Percentiles rank a stretch among this genome's conserved stretches.
These are phyloP conservation scores for Cuniculus paca DNA, from an alignment of 2,797 vertebrate genomes.

Conservation along the genomic window DNA sequence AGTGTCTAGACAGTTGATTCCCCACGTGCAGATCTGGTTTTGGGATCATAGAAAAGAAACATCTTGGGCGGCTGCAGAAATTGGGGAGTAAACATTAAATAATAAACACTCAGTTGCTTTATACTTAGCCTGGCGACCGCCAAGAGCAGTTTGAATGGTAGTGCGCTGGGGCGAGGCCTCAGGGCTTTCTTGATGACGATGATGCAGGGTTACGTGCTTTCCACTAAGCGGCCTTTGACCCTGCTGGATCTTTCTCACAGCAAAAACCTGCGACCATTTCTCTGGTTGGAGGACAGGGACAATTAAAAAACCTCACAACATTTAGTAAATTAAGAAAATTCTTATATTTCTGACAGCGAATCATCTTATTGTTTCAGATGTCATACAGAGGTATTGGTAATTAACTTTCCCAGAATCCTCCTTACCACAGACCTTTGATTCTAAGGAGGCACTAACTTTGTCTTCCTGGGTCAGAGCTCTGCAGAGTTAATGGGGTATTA, in stretches of 20 bases:
- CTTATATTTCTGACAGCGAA: background rate
- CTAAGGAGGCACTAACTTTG: background rate
- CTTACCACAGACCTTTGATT: conserved; percentile 26
- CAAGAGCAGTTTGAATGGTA: background rate
- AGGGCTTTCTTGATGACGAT: background rate
- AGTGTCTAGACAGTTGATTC: conserved; percentile 64
- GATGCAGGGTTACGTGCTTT: background rate
- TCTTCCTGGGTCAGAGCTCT: background rate
- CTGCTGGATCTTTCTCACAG: background rate
- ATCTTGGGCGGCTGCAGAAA: conserved; percentile 2
- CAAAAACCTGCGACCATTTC: background rate
- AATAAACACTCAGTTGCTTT: background rate
- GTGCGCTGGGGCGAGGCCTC: background rate
- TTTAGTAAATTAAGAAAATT: conserved; percentile 3
- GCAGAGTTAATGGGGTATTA: background rate
- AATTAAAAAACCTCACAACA: background rate
- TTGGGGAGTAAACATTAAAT: background rate
- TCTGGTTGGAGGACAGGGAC: background rate
- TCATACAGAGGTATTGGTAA: background rate
- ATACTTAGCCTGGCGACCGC: background rate
- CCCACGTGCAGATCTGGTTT: background rate
- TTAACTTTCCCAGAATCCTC: conserved; percentile 37
- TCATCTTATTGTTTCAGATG: background rate
- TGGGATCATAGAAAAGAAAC: background rate
- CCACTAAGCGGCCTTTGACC: background rate